Evolutionary conservation across 1,140 invertebrate genomes (phyloP).

Genomic region (Caenorhabditis remanei): DNA sequence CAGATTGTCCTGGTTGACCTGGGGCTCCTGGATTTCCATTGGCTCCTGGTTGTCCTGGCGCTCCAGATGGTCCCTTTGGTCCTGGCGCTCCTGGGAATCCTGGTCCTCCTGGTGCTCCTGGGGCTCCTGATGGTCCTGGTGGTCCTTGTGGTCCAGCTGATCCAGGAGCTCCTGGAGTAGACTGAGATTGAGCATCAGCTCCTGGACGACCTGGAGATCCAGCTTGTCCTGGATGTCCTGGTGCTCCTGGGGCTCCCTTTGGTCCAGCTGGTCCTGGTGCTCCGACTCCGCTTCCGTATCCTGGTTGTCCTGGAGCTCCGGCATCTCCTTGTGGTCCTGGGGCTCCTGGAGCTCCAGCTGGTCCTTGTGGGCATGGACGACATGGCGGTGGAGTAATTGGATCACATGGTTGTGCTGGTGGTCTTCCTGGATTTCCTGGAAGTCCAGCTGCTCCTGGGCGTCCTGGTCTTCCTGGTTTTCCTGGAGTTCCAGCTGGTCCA

Average conservation of each 20-base stretch:
- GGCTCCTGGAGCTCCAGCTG: conserved; percentile 62
- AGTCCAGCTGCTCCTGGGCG: conserved; percentile 64
- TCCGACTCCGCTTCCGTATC: conserved; percentile 54
- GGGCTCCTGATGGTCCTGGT: conserved; percentile 61
- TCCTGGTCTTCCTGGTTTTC: conserved; percentile 63
- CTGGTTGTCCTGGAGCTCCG: conserved; percentile 61
- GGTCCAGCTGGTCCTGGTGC: conserved; percentile 61
- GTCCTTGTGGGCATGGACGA: conserved; percentile 62
- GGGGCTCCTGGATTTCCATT: conserved; percentile 63
- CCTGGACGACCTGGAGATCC: conserved; percentile 63
- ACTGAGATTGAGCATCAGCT: conserved; percentile 54
- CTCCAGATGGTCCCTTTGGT: conserved; percentile 44
- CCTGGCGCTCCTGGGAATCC: conserved; percentile 63
- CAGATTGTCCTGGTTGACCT: conserved; percentile 55
- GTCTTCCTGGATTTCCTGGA: conserved; percentile 63
- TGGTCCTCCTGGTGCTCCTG: conserved; percentile 59
- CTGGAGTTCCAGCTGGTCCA: conserved; percentile 60
- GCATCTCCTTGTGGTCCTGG: conserved; percentile 64
- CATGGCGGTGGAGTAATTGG: conserved; percentile 64
- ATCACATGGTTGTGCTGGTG: conserved; percentile 63
- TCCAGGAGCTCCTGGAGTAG: conserved; percentile 51
- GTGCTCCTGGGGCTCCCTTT: conserved; percentile 61
- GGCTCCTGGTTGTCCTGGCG: conserved; percentile 57
- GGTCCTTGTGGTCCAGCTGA: conserved; percentile 56
- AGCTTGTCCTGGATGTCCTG: conserved; percentile 61